These are phyloP conservation scores for Physocephala rufipes DNA, from an alignment of 2,888 invertebrate genomes.

Conservation along the genomic window DNA sequence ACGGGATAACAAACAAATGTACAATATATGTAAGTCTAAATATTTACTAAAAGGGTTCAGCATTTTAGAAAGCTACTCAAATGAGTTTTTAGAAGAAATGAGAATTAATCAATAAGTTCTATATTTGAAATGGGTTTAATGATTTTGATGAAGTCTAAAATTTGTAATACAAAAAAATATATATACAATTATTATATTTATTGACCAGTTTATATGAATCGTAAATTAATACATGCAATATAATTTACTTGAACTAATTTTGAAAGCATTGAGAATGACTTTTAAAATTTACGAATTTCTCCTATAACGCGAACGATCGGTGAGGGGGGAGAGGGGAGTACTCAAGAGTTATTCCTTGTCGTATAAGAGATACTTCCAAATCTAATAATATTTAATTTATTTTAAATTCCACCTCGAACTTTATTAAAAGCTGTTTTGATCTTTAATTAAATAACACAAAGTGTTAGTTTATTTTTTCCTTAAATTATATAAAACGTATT, in stretches of 20 bases:
- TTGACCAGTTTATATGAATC: no score
- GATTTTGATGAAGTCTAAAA: no score
- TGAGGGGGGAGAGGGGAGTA: neutral
- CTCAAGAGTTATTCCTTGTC: neutral
- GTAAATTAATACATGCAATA: no score
- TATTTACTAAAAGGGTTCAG: neutral
- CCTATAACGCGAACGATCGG: neutral
- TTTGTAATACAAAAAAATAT: no score
- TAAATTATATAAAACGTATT: no score
- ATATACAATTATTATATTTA: no score
- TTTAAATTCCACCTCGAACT: constrained; percentile 8
- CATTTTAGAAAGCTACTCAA: no score
- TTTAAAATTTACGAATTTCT: neutral
- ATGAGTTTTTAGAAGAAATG: no score
- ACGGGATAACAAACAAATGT: constrained; percentile 66
- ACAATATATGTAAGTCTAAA: constrained; percentile 59
- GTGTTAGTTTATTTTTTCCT: no score
- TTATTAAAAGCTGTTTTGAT: neutral
- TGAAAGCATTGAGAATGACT: neutral
- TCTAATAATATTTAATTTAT: neutral
- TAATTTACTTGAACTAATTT: no score
- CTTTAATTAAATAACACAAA: neutral
- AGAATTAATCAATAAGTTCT: no score
- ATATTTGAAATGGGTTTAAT: no score
- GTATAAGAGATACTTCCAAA: neutral